Conservation (phyloP, 2,113 vertebrate genomes). For the Xyliphius kryptos region DNA sequence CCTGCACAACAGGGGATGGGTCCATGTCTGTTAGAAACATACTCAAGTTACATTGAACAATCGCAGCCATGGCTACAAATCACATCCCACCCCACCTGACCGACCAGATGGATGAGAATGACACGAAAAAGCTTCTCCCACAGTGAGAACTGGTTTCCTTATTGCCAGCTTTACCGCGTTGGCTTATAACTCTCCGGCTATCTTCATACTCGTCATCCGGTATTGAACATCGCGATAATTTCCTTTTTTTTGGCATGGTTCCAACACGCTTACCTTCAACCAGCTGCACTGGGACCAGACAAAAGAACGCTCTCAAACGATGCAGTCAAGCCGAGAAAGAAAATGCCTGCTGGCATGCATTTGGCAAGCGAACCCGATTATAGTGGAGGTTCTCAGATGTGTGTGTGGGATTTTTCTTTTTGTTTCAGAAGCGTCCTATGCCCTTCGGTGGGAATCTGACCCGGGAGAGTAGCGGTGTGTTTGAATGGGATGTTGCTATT, state of each 20-base stretch:
- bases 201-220: conserved; percentile 4
- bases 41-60: no score
- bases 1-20: not conserved
- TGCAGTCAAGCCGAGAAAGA: conserved; percentile 2
- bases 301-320: conserved; percentile 7
- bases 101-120: not conserved
- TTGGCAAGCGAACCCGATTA: not conserved
- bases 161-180: not conserved
- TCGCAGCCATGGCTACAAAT: not conserved
- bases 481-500: conserved; percentile 2
- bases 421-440: not conserved
- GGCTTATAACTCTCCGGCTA: not conserved
- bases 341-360: not conserved
- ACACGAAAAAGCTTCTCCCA: not conserved
- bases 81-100: not conserved
- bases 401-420: not conserved
- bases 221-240: conserved; percentile 10
- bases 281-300: not conserved
- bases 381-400: not conserved
- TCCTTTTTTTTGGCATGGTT: not conserved
- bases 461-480: not conserved
- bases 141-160: not conserved
- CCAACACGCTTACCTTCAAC: not conserved
- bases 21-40: not conserved
- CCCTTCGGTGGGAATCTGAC: conserved; percentile 11